A percentile compares a stretch with the other conserved stretches of the same genome.
phyloP scores from a whole-genome alignment of 2,113 vertebrate species.

The Dascyllus trimaculatus region DNA sequence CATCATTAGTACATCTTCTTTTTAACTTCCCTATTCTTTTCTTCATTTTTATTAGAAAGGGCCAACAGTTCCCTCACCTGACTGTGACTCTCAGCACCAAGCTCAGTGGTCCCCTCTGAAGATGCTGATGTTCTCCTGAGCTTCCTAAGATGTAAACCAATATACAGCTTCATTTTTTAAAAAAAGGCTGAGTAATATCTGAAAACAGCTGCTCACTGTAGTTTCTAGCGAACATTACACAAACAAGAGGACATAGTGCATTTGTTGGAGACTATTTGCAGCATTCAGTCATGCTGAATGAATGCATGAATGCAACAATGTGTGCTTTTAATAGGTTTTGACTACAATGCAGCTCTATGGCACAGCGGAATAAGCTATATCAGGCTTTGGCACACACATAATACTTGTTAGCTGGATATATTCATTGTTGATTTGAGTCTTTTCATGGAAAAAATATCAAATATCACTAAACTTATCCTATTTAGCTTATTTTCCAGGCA shows the following conservation, averaged over 20 bases:
- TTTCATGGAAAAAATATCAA: background rate
- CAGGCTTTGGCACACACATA: background rate
- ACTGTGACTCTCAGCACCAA: too few species aligned
- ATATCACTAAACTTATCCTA: background rate
- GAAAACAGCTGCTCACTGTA: too few species aligned
- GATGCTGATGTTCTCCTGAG: too few species aligned
- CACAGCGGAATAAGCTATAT: background rate
- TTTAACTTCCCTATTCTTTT: too few species aligned
- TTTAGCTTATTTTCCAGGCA: slow-evolving; percentile 32
- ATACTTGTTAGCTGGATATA: background rate
- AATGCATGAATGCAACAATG: background rate
- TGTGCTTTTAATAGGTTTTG: background rate
- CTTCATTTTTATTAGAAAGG: too few species aligned
- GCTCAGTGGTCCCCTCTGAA: too few species aligned
- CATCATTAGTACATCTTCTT: too few species aligned
- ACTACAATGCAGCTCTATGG: background rate
- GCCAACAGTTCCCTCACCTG: too few species aligned
- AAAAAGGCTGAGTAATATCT: too few species aligned
- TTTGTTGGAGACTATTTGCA: background rate
- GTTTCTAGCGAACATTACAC: background rate
- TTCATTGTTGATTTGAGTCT: background rate
- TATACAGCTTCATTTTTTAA: too few species aligned
- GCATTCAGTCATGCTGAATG: background rate
- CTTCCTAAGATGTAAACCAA: too few species aligned
- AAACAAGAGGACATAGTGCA: background rate